phyloP scores from a whole-genome alignment of 2,113 vertebrate genomes.

The Nothobranchius furzeri region DNA sequence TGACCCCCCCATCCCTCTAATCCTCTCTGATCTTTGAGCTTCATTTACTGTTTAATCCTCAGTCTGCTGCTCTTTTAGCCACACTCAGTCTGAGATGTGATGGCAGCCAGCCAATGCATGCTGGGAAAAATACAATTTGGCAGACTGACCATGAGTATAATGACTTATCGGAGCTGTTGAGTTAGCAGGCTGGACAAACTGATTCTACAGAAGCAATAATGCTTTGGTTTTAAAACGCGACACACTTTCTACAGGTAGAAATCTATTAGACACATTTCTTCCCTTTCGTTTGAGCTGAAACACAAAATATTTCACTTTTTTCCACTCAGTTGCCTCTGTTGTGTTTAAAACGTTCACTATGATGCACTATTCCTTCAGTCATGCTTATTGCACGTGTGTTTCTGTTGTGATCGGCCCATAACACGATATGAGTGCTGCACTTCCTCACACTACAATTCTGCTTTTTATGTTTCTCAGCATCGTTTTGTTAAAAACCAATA shows the following conservation, averaged over 20 bases:
- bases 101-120: not conserved
- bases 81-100: not conserved
- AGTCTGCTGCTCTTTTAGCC: slow-evolving; percentile 11
- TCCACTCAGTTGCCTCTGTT: not conserved
- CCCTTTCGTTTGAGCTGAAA: no score
- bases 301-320: not conserved
- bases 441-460: no score
- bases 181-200: not conserved
- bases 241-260: not conserved
- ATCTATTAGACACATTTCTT: not conserved
- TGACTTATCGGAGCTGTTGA: not conserved
- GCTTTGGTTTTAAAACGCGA: not conserved
- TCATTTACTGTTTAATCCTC: slow-evolving; percentile 27
- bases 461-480: no score
- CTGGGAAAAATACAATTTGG: fast-evolving
- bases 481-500: no score
- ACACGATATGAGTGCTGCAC: no score
- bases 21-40: slow-evolving; percentile 39
- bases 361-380: no score
- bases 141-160: not conserved
- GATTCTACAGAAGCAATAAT: not conserved
- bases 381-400: no score
- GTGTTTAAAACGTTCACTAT: no score
- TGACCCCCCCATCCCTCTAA: slow-evolving; percentile 13
- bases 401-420: no score